A percentile compares a stretch with the other conserved stretches of the same genome.
Evolutionary conservation across 23 tunicate genomes (phyloP).

Genomic region (Styela clava): DNA sequence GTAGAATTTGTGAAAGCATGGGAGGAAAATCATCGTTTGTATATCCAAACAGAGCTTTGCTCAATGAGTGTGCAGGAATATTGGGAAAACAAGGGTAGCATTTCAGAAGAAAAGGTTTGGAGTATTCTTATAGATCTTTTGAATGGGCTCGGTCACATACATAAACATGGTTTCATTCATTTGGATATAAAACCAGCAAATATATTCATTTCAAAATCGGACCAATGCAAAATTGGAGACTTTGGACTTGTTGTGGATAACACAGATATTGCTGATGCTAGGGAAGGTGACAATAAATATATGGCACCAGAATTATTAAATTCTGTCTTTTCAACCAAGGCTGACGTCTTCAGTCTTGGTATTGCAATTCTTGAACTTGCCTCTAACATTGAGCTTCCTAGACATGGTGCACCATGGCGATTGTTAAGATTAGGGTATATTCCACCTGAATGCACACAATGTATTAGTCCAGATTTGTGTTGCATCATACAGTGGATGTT

Average conservation of each 20-base stretch:
- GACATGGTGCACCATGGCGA: conserved; percentile 70
- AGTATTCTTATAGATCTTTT: conserved; percentile 66
- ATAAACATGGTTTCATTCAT: conserved; percentile 70
- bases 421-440: conserved; percentile 59
- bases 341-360: conserved; percentile 89
- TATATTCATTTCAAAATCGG: conserved; percentile 49
- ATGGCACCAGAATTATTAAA: conserved; percentile 79
- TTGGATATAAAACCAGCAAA: conserved; percentile 89
- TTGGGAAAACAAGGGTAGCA: conserved; percentile 30
- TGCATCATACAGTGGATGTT: conserved; percentile 57
- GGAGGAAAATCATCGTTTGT: conserved; percentile 84
- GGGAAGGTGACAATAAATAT: conserved; percentile 87
- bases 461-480: conserved; percentile 33
- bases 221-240: conserved; percentile 77
- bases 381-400: conserved; percentile 65
- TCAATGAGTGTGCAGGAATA: conserved; percentile 52
- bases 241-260: conserved; percentile 68
- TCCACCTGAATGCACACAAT: conserved; percentile 51
- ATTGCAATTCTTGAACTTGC: conserved; percentile 65
- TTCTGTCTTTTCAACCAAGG: conserved; percentile 62
- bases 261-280: conserved; percentile 46
- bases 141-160: conserved; percentile 74
- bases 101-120: conserved; percentile 48
- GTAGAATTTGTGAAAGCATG: conserved; percentile 82
- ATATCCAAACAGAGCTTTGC: conserved; percentile 88